Conservation (phyloP, 2,888 invertebrate genomes). For the Brachyptera putata region DNA sequence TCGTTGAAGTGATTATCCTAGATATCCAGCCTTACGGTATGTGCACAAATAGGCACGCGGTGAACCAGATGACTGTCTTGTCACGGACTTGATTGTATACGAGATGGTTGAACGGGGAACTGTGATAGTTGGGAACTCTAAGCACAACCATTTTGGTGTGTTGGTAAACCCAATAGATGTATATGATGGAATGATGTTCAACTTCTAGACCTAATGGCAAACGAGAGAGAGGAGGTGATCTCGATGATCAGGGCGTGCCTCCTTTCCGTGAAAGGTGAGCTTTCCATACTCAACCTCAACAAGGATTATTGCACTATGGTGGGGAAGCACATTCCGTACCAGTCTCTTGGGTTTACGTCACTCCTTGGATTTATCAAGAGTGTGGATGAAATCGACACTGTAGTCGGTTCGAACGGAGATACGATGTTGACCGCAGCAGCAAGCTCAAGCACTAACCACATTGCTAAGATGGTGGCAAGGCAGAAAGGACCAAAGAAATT, state of each 20-base stretch:
- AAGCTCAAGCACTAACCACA: neutral
- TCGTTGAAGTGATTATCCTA: too few species aligned
- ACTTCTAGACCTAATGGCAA: too few species aligned
- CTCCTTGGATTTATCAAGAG: slow-evolving; percentile 57
- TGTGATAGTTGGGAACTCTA: too few species aligned
- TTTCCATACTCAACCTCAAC: slow-evolving; percentile 11
- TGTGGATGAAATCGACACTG: slow-evolving; percentile 49
- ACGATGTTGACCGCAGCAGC: neutral
- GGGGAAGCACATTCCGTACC: slow-evolving; percentile 60
- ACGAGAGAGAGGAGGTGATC: slow-evolving; percentile 35
- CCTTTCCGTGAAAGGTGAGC: slow-evolving; percentile 37
- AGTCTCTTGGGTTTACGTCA: slow-evolving; percentile 54
- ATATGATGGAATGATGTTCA: too few species aligned
- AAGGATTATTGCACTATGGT: slow-evolving; percentile 61
- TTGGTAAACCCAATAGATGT: too few species aligned
- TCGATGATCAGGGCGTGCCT: slow-evolving; percentile 37
- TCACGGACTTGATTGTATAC: too few species aligned
- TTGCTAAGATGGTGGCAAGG: neutral
- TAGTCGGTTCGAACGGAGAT: neutral
- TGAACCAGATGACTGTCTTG: too few species aligned
- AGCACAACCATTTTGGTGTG: too few species aligned
- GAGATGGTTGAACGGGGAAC: too few species aligned
- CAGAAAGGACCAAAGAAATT: neutral
- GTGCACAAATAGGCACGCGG: too few species aligned
- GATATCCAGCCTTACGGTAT: too few species aligned